A percentile compares a stretch with the other conserved stretches of the same genome.
These are phyloP conservation scores for Calliopum simillimum DNA, from an alignment of 2,888 invertebrate species.

Conservation along the genomic window DNA sequence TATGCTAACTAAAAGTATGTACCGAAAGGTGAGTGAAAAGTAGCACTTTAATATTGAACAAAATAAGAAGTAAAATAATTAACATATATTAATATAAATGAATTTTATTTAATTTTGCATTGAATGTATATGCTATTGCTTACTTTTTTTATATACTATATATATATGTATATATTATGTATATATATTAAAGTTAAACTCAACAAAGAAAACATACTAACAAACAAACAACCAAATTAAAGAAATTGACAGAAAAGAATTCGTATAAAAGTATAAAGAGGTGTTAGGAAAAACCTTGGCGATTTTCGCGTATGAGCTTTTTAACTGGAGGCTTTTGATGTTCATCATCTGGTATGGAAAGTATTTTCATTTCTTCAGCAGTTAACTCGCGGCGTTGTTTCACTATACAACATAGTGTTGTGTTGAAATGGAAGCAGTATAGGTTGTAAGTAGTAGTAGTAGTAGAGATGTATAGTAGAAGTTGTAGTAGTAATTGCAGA, in stretches of 20 bases:
- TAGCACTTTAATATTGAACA: no score
- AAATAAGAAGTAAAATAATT: no score
- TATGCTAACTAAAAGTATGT: no score
- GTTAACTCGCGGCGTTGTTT: conserved; percentile 75
- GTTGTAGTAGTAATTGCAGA: conserved; percentile 4
- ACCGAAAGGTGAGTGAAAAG: no score
- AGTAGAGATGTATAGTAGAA: conserved; percentile 22
- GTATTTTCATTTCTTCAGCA: conserved; percentile 72
- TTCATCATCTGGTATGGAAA: conserved; percentile 70
- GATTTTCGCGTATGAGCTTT: conserved; percentile 72
- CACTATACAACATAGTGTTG: conserved; percentile 28
- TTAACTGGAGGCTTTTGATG: conserved; percentile 71
- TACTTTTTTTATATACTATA: no score
- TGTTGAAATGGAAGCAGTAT: conserved; percentile 24
- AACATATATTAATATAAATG: no score
- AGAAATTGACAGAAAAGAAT: conserved; percentile 2
- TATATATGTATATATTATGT: not conserved
- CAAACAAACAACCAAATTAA: conserved; percentile 2
- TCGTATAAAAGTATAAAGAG: conserved; percentile 10
- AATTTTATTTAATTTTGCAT: no score
- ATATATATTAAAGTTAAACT: not conserved
- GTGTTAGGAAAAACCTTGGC: conserved; percentile 70
- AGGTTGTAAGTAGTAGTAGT: conserved; percentile 6
- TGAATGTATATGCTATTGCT: no score
- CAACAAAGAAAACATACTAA: conserved; percentile 1